phyloP scores from a whole-genome alignment of 1,140 invertebrate genomes.

The Bombus waltoni region DNA sequence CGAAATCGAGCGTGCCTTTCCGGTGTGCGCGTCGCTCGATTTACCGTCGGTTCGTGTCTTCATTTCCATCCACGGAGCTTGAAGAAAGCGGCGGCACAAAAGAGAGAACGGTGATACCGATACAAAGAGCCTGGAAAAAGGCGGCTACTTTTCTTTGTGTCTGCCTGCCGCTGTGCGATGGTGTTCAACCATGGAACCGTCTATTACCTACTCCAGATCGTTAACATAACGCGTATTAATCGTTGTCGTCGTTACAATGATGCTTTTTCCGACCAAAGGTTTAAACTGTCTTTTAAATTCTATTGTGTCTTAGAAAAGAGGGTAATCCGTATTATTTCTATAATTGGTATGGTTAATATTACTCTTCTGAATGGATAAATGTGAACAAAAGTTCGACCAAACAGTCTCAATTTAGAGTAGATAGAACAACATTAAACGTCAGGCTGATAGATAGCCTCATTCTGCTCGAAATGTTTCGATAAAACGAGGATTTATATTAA shows the following conservation, averaged over 20 bases:
- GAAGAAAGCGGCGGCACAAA: constrained; percentile 9
- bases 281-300: too few relatives aligned
- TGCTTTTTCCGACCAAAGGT: neutral
- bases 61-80: constrained; percentile 18
- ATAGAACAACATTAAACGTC: neutral
- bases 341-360: neutral
- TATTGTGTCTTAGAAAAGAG: neutral
- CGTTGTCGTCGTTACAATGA: neutral
- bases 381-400: neutral
- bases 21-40: constrained; percentile 37
- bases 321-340: neutral
- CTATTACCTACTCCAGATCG: neutral
- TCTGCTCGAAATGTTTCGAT: neutral
- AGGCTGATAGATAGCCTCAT: neutral
- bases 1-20: constrained; percentile 51
- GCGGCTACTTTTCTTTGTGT: neutral
- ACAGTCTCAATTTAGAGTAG: neutral
- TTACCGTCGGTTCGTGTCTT: constrained; percentile 45
- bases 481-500: neutral
- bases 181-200: neutral
- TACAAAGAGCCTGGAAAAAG: neutral
- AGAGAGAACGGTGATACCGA: neutral
- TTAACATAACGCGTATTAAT: neutral
- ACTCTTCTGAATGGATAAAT: neutral
- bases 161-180: too few relatives aligned